A percentile compares a stretch with the other conserved stretches of the same genome.
phyloP scores from a whole-genome alignment of 2,888 invertebrate species.

The Harpalus rubripes region DNA sequence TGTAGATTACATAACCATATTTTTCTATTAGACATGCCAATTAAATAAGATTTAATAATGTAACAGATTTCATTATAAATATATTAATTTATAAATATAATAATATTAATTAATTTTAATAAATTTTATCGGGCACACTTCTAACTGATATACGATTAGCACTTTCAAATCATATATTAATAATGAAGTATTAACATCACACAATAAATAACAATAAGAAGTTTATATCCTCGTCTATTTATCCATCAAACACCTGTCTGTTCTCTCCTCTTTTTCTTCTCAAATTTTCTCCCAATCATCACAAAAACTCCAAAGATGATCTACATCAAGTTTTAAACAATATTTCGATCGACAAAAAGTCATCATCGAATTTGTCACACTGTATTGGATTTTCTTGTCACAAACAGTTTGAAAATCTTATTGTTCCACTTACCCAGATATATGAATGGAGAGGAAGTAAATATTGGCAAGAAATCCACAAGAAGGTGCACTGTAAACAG shows the following conservation, averaged over 20 bases:
- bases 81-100: too few species aligned
- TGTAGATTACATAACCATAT: too few species aligned
- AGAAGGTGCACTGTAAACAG: conserved; percentile 57
- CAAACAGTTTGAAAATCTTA: conserved; percentile 59
- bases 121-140: neutral
- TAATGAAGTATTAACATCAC: conserved; percentile 4
- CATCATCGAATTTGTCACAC: conserved; percentile 26
- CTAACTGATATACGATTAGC: neutral
- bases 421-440: conserved; percentile 67
- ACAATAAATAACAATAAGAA: conserved; percentile 14
- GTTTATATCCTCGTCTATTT: neutral
- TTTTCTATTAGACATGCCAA: too few species aligned
- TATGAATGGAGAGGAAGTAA: conserved; percentile 55
- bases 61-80: neutral
- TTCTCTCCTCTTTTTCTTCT: neutral
- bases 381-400: conserved; percentile 48
- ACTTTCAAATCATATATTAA: conserved; percentile 35
- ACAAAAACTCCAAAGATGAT: conserved; percentile 18
- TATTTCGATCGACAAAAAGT: conserved; percentile 29
- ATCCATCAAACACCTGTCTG: conserved; percentile 19
- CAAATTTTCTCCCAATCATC: conserved; percentile 12
- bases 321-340: conserved; percentile 9
- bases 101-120: too few species aligned
- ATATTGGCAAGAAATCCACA: conserved; percentile 61
- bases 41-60: neutral